Conservation (phyloP, 2,888 invertebrate species). For the Physocephala rufipes region DNA sequence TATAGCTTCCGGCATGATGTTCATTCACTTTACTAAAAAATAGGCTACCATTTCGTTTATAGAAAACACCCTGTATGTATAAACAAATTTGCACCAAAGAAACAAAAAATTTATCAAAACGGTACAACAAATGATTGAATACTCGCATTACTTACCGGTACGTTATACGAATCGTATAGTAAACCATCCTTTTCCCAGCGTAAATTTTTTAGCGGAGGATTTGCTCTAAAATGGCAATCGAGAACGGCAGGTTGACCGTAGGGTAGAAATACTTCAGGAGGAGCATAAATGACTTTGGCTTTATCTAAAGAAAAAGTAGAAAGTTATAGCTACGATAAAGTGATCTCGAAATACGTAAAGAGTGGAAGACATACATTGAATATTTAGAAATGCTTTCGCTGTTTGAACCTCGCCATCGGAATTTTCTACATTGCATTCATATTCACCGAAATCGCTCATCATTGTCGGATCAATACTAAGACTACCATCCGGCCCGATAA, state of each 20-base stretch:
- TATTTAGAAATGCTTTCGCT: conserved; percentile 87
- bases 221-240: conserved; percentile 91
- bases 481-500: conserved; percentile 79
- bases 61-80: conserved; percentile 75
- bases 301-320: conserved; percentile 75
- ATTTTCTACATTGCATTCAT: conserved; percentile 81
- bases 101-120: conserved; percentile 1
- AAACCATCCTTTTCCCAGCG: conserved; percentile 95
- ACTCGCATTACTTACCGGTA: conserved; percentile 68
- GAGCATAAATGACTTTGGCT: conserved; percentile 89
- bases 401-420: conserved; percentile 80
- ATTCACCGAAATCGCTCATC: conserved; percentile 87
- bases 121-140: no score
- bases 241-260: conserved; percentile 83
- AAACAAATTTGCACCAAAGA: no score
- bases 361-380: conserved; percentile 81
- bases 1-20: conserved; percentile 86
- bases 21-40: conserved; percentile 85
- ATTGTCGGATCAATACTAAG: conserved; percentile 80
- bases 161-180: conserved; percentile 88
- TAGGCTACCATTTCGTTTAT: conserved; percentile 84
- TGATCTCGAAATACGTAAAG: not conserved
- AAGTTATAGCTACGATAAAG: not conserved
- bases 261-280: conserved; percentile 84
- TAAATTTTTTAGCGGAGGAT: conserved; percentile 87